phyloP scores from a whole-genome alignment of 2,797 vertebrate genomes.

The Sebastes goodei region DNA sequence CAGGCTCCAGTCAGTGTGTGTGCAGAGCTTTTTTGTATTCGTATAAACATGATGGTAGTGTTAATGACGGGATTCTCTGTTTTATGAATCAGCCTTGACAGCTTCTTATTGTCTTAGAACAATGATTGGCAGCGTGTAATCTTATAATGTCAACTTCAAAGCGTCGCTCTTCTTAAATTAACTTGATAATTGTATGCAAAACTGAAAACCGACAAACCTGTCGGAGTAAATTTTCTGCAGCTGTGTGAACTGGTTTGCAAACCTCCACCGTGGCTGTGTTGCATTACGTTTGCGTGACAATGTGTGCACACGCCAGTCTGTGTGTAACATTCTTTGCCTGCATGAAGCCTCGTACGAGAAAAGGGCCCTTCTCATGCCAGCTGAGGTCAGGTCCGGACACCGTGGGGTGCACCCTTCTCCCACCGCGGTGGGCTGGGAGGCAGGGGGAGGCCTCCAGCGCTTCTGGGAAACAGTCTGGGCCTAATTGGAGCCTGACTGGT shows the following conservation, averaged over 20 bases:
- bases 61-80: neutral
- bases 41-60: neutral
- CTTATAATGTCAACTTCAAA: neutral
- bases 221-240: slow-evolving; percentile 13
- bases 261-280: neutral
- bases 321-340: slow-evolving; percentile 50
- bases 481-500: slow-evolving; percentile 77
- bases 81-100: neutral
- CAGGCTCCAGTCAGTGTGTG: slow-evolving; percentile 26
- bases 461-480: slow-evolving; percentile 82
- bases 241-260: slow-evolving; percentile 12
- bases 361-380: slow-evolving; percentile 37
- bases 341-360: slow-evolving; percentile 25
- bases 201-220: neutral
- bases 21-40: neutral
- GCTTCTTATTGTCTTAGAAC: neutral
- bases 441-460: slow-evolving; percentile 62
- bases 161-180: neutral
- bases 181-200: neutral
- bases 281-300: slow-evolving; percentile 30
- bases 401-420: slow-evolving; percentile 65
- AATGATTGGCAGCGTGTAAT: neutral
- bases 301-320: neutral
- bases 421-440: slow-evolving; percentile 54
- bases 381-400: slow-evolving; percentile 70